A percentile compares a stretch with the other conserved stretches of the same genome.
Conservation (phyloP, 2,797 vertebrate genomes). For the Brotula barbata region DNA sequence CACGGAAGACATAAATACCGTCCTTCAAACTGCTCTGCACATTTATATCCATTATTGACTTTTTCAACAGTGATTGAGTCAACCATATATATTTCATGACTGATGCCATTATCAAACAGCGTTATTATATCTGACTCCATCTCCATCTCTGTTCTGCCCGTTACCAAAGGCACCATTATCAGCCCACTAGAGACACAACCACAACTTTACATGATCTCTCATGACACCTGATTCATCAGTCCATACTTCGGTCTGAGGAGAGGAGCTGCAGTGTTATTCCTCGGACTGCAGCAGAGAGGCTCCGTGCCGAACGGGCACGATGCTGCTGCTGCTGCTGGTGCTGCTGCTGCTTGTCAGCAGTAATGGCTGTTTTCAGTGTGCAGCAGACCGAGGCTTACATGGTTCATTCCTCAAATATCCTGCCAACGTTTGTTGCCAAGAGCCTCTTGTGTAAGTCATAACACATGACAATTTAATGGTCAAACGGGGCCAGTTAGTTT, state of each 20-base stretch:
- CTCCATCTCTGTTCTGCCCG: no score
- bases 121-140: no score
- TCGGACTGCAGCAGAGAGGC: slow-evolving; percentile 49
- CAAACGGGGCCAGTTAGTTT: slow-evolving; percentile 70
- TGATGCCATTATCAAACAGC: no score
- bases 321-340: no score
- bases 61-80: no score
- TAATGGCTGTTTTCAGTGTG: slow-evolving; percentile 74
- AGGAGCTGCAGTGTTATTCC: slow-evolving; percentile 42
- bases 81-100: no score
- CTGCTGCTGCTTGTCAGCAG: slow-evolving; percentile 70
- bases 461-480: slow-evolving; percentile 75
- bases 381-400: slow-evolving; percentile 58
- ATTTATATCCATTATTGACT: no score
- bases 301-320: slow-evolving; percentile 65
- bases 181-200: not conserved
- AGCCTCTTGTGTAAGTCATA: slow-evolving; percentile 64
- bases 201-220: not conserved
- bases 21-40: no score
- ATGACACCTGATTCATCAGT: slow-evolving; percentile 19
- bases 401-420: slow-evolving; percentile 73
- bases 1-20: no score
- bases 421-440: slow-evolving; percentile 71
- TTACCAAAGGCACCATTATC: no score
- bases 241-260: not conserved